These are phyloP conservation scores for Ormyrus labotus DNA, from an alignment of 2,888 invertebrate genomes.

Conservation along the genomic window DNA sequence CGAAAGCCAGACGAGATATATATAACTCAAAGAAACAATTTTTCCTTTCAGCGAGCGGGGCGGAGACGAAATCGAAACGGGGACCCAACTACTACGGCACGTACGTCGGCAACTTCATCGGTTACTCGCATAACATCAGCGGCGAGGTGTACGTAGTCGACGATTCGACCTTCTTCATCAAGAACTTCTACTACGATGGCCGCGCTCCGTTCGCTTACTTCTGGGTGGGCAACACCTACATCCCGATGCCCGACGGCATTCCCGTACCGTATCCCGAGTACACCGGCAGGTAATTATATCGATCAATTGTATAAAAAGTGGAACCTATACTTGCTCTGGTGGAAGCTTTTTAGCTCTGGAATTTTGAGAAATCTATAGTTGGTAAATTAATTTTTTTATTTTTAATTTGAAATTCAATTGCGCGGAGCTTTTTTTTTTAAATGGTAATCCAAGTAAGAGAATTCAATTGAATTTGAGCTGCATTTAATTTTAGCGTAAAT, in stretches of 20 bases:
- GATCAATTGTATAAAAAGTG: neutral
- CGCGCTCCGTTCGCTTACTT: conserved; percentile 92
- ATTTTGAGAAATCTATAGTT: too few species aligned
- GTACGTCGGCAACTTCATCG: conserved; percentile 83
- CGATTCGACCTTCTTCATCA: conserved; percentile 91
- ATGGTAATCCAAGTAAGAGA: too few species aligned
- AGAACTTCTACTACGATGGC: conserved; percentile 92
- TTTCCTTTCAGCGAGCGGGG: conserved; percentile 17
- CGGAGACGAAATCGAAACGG: neutral
- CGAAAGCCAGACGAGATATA: too few species aligned
- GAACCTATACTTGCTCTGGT: too few species aligned
- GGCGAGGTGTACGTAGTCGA: conserved; percentile 93
- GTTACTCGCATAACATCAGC: conserved; percentile 87
- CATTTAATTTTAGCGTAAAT: too few species aligned
- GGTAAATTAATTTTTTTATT: too few species aligned
- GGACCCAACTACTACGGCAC: conserved; percentile 78
- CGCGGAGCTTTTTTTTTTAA: too few species aligned
- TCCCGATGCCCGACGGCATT: conserved; percentile 89
- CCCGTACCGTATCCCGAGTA: conserved; percentile 92
- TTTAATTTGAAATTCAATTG: too few species aligned
- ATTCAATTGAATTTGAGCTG: too few species aligned
- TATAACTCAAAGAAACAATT: too few species aligned
- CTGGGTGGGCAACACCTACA: conserved; percentile 90
- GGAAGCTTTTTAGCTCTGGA: too few species aligned
- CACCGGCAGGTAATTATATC: conserved; percentile 82